phyloP scores from a whole-genome alignment of 30 jellyfish, hydroid and myxozoan genomes.

The Pseudorhiza aurosa region DNA sequence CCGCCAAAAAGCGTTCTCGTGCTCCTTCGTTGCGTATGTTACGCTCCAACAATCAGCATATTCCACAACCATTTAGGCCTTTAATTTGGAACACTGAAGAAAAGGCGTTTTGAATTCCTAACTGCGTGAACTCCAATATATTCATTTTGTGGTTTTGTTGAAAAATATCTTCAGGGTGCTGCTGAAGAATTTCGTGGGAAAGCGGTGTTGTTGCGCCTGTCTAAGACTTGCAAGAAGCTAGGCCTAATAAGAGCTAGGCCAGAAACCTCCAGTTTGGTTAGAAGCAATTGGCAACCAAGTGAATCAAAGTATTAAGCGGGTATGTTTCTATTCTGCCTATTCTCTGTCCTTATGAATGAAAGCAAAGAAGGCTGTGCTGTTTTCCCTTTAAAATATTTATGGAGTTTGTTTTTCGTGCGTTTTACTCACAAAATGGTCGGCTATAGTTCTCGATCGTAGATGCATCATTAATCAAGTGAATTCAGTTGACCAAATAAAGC shows the following conservation, averaged over 20 bases:
- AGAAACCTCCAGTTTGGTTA: too few species aligned
- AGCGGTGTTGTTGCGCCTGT: not conserved
- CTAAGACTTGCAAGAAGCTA: not conserved
- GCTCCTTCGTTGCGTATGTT: constrained; percentile 1
- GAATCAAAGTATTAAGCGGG: too few species aligned
- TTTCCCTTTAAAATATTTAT: too few species aligned
- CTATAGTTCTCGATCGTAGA: too few species aligned
- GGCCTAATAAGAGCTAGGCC: not conserved
- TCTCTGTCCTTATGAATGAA: too few species aligned
- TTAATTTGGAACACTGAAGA: not conserved
- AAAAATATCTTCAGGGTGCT: not conserved
- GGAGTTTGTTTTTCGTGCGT: too few species aligned
- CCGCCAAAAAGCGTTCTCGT: not conserved
- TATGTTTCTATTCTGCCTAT: too few species aligned
- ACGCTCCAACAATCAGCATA: not conserved
- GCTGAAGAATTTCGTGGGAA: not conserved
- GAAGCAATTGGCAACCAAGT: too few species aligned
- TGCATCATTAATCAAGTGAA: too few species aligned
- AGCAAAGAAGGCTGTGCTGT: too few species aligned
- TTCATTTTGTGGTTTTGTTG: not conserved
- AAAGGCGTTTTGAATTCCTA: not conserved
- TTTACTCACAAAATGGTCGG: too few species aligned
- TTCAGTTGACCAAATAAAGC: too few species aligned
- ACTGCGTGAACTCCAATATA: not conserved
- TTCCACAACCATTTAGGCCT: not conserved